Conservation (phyloP, 2,113 vertebrate genomes). For the Proterorhinus semilunaris region DNA sequence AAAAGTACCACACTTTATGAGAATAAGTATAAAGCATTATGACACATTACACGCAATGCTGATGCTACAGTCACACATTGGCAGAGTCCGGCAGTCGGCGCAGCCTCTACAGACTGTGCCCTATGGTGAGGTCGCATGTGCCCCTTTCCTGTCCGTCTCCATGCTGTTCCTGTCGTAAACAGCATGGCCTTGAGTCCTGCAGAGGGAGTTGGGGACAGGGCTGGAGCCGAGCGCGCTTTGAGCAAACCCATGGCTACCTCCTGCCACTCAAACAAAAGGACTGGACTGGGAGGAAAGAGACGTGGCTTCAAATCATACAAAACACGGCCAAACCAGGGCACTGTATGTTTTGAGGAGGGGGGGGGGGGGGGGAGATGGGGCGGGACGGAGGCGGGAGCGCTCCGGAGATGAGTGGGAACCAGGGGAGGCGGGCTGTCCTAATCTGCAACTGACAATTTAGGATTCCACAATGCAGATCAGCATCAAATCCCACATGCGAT, state of each 20-base stretch:
- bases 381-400: conserved; percentile 11
- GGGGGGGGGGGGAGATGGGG: conserved; percentile 40
- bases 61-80: neutral
- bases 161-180: conserved; percentile 61
- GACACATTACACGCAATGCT: neutral
- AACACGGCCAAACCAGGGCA: conserved; percentile 57
- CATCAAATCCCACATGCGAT: neutral
- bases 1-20: neutral
- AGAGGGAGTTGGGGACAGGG: conserved; percentile 10
- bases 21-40: neutral
- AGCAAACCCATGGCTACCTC: conserved; percentile 58
- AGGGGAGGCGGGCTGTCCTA: conserved; percentile 41
- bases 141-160: conserved; percentile 38
- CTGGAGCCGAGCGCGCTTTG: conserved; percentile 30
- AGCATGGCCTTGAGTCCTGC: conserved; percentile 60
- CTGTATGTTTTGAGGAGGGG: conserved; percentile 48
- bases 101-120: conserved; percentile 6
- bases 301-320: conserved; percentile 48
- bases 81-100: no score
- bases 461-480: conserved; percentile 10
- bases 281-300: conserved; percentile 46
- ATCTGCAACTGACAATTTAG: conserved; percentile 47
- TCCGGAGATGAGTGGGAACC: conserved; percentile 36
- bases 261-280: conserved; percentile 67
- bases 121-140: conserved; percentile 25